These are phyloP conservation scores for Thecocarcelia acutangulata DNA, from an alignment of 2,888 invertebrate species.

Conservation along the genomic window DNA sequence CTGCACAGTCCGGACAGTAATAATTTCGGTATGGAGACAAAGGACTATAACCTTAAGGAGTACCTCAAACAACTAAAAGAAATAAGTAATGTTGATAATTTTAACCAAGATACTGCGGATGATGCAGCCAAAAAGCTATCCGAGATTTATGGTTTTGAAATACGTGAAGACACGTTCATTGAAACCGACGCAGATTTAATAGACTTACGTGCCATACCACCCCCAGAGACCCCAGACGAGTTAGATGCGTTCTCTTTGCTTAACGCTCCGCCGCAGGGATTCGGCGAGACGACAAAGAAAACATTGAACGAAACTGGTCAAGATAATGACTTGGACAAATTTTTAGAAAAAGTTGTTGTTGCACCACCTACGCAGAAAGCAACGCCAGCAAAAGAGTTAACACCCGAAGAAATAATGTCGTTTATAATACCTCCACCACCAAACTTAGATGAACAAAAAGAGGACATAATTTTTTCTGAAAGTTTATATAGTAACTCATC, in stretches of 20 bases:
- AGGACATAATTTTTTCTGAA: conserved; percentile 72
- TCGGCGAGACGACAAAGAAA: conserved; percentile 84
- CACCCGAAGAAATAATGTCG: conserved; percentile 91
- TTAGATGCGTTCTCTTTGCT: conserved; percentile 87
- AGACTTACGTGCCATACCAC: conserved; percentile 93
- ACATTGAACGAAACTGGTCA: conserved; percentile 42
- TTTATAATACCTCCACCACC: conserved; percentile 92
- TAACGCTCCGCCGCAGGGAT: conserved; percentile 88
- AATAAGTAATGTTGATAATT: conserved; percentile 82
- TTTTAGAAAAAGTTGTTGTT: conserved; percentile 89
- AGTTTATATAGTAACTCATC: conserved; percentile 83
- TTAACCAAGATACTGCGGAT: conserved; percentile 78
- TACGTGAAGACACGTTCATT: conserved; percentile 81
- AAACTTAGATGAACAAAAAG: conserved; percentile 82
- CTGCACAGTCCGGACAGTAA: conserved; percentile 89
- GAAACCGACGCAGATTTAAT: conserved; percentile 93
- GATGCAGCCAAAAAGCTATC: conserved; percentile 81
- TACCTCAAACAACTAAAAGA: conserved; percentile 87
- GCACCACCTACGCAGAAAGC: conserved; percentile 90
- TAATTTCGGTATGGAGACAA: conserved; percentile 82
- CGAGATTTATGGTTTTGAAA: conserved; percentile 81
- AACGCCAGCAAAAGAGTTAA: conserved; percentile 89
- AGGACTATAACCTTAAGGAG: conserved; percentile 86
- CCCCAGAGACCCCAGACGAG: conserved; percentile 92
- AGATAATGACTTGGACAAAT: conserved; percentile 87